phyloP scores from a whole-genome alignment of 2,888 invertebrate species.

The Autographa pulchrina region DNA sequence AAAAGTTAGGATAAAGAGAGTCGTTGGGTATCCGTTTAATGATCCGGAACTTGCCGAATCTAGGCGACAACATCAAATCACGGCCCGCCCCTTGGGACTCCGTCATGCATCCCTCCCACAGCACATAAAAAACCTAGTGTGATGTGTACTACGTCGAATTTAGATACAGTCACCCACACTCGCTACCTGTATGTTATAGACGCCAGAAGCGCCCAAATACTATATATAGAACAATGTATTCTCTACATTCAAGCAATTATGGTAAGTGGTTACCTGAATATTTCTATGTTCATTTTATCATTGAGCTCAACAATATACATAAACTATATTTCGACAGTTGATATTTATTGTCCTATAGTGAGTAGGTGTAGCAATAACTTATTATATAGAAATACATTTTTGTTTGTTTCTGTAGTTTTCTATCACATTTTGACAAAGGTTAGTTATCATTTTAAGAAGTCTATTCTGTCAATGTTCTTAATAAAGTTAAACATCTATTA shows the following conservation, averaged over 20 bases:
- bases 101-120: constrained; percentile 38
- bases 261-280: constrained; percentile 33
- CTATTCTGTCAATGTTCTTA: no score
- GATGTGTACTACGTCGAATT: constrained; percentile 6
- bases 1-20: constrained; percentile 30
- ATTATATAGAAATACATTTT: neutral
- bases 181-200: constrained; percentile 17
- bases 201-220: constrained; percentile 29
- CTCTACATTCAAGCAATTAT: constrained; percentile 29
- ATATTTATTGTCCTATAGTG: neutral
- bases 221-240: constrained; percentile 25
- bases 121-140: constrained; percentile 14
- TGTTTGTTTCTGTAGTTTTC: no score
- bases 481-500: no score
- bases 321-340: neutral
- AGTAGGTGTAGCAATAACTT: neutral
- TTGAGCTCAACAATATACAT: neutral
- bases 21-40: constrained; percentile 56
- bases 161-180: constrained; percentile 11
- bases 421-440: no score
- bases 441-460: no score
- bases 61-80: constrained; percentile 64
- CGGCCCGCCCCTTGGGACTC: constrained; percentile 48
- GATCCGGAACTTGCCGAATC: constrained; percentile 55
- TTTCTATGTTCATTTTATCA: neutral